Evolutionary conservation across 1,140 invertebrate genomes (phyloP).

Genomic region (Triops longicaudatus): DNA sequence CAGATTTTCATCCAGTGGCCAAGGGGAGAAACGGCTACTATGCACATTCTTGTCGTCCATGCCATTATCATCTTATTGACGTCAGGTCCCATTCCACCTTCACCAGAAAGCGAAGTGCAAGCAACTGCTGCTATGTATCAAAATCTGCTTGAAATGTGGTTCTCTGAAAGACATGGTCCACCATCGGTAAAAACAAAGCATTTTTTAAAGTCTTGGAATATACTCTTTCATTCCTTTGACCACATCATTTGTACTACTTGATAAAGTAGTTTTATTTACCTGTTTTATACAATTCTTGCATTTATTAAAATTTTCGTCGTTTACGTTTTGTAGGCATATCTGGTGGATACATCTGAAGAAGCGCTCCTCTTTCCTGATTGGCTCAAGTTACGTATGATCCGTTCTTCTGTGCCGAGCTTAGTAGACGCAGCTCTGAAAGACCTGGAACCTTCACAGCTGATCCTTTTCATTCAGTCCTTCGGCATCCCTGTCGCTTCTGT

Average conservation of each 20-base stretch:
- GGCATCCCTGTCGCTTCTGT: slow-evolving; percentile 86
- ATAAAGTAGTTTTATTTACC: too few relatives aligned
- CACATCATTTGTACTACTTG: neutral
- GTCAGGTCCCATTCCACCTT: slow-evolving; percentile 40
- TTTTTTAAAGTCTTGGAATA: neutral
- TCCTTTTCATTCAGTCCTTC: slow-evolving; percentile 92
- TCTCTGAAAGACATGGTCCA: slow-evolving; percentile 41
- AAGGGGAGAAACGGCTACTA: slow-evolving; percentile 67
- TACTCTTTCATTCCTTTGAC: too few relatives aligned
- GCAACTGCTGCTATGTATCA: slow-evolving; percentile 41
- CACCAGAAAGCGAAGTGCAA: neutral
- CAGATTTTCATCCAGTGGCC: slow-evolving; percentile 70
- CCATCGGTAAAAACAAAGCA: slow-evolving; percentile 43
- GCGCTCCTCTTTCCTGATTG: slow-evolving; percentile 84
- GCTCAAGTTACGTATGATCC: slow-evolving; percentile 86
- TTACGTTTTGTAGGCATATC: slow-evolving; percentile 52
- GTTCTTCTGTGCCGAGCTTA: slow-evolving; percentile 68
- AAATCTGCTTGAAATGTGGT: slow-evolving; percentile 59
- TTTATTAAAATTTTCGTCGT: neutral
- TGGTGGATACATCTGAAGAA: slow-evolving; percentile 76
- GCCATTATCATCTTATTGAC: slow-evolving; percentile 89
- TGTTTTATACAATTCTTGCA: neutral
- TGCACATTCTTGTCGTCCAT: slow-evolving; percentile 84
- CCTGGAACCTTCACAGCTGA: slow-evolving; percentile 77
- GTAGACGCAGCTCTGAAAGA: slow-evolving; percentile 79